phyloP scores from a whole-genome alignment of 2,888 invertebrate genomes.

The Drosophila yooni region DNA sequence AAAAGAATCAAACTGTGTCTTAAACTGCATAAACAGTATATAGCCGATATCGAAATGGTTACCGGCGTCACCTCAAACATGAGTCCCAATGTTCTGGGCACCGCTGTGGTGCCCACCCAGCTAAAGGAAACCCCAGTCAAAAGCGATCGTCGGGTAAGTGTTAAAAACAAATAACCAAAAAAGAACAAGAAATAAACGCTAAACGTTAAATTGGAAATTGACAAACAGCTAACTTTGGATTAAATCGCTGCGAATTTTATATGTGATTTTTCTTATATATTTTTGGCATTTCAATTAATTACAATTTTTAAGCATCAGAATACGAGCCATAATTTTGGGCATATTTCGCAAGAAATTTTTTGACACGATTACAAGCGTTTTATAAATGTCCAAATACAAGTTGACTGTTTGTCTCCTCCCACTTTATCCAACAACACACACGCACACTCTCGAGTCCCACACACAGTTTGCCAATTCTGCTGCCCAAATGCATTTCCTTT shows the following conservation, averaged over 20 bases:
- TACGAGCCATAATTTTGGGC: constrained; percentile 28
- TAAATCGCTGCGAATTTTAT: constrained; percentile 8
- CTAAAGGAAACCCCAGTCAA: constrained; percentile 82
- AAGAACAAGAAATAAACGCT: background rate
- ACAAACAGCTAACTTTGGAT: constrained; percentile 36
- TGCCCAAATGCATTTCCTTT: constrained; percentile 82
- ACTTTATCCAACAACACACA: constrained; percentile 47
- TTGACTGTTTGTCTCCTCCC: constrained; percentile 47
- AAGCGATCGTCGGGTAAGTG: constrained; percentile 85
- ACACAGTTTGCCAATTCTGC: constrained; percentile 56
- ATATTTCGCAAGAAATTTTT: constrained; percentile 40
- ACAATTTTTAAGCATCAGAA: background rate
- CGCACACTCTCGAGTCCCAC: constrained; percentile 46
- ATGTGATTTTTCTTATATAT: background rate
- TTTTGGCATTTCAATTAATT: background rate
- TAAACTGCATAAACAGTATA: constrained; percentile 64
- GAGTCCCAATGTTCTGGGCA: constrained; percentile 81
- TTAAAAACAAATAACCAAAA: constrained; percentile 16
- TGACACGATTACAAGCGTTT: constrained; percentile 34
- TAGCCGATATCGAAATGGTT: constrained; percentile 82
- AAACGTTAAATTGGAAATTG: constrained; percentile 1
- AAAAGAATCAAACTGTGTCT: constrained; percentile 62
- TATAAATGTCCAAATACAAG: constrained; percentile 33
- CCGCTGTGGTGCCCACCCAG: constrained; percentile 76
- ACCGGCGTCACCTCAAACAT: constrained; percentile 84